phyloP scores from a whole-genome alignment of 53 echinoderm and acorn worm genomes.

The Holothuria scabra region DNA sequence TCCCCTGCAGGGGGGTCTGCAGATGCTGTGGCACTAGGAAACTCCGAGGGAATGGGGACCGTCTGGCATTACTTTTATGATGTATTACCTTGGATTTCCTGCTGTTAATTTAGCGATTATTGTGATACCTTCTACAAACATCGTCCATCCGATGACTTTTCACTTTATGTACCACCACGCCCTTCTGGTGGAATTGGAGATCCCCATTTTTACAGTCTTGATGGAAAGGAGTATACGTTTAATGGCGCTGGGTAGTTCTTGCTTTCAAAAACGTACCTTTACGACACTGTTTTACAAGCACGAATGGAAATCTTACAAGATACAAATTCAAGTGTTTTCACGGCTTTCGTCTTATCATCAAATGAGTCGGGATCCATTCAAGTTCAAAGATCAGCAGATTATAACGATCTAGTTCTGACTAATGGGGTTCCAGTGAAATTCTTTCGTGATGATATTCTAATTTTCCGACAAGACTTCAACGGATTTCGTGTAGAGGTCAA shows the following conservation, averaged over 20 bases:
- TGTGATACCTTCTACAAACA: constrained; percentile 58
- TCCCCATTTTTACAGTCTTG: constrained; percentile 65
- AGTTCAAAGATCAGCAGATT: constrained; percentile 51
- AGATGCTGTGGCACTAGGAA: constrained; percentile 51
- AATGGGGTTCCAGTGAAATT: constrained; percentile 17
- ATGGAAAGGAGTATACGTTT: constrained; percentile 60
- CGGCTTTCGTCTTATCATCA: constrained; percentile 62
- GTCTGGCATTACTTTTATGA: constrained; percentile 59
- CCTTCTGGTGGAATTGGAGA: constrained; percentile 63
- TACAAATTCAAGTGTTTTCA: constrained; percentile 57
- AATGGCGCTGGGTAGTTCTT: constrained; percentile 73
- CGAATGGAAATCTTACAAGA: constrained; percentile 64
- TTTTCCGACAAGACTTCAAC: not conserved
- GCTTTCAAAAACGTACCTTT: constrained; percentile 43
- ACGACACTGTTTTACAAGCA: constrained; percentile 63
- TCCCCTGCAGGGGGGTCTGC: constrained; percentile 64
- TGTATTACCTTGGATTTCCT: constrained; percentile 57
- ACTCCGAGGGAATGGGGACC: constrained; percentile 1
- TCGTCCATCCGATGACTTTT: constrained; percentile 69
- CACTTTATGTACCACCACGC: constrained; percentile 56
- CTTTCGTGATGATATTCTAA: not conserved
- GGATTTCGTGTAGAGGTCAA: constrained; percentile 11
- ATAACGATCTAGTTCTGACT: constrained; percentile 53
- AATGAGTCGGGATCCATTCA: constrained; percentile 54
- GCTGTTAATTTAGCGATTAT: constrained; percentile 44